A percentile compares a stretch with the other conserved stretches of the same genome.
Evolutionary conservation across 2,113 vertebrate species (phyloP).

Genomic region (Rhynchopsitta pachyrhyncha): DNA sequence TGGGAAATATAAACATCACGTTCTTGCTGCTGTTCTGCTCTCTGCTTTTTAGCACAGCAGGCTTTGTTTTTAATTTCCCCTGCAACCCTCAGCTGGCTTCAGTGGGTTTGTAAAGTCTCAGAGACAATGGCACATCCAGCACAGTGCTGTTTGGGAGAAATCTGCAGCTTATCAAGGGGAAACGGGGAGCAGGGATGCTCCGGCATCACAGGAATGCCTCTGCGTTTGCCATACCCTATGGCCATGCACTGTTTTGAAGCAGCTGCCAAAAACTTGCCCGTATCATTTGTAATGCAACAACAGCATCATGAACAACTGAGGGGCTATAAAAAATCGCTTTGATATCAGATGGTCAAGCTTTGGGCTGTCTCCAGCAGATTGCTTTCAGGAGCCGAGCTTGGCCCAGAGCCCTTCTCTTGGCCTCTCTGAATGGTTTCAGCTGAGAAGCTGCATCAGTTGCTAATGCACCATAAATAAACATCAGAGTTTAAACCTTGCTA

Average conservation of each 20-base stretch:
- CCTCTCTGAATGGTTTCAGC: slow-evolving; percentile 44
- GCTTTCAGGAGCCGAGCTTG: slow-evolving; percentile 22
- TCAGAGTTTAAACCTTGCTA: neutral
- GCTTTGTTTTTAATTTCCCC: neutral
- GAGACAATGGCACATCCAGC: accelerated
- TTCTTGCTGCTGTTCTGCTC: neutral
- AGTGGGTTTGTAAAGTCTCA: neutral
- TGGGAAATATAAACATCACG: accelerated
- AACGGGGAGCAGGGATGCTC: neutral
- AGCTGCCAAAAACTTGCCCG: neutral
- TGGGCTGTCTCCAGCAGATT: neutral
- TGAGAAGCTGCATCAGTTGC: slow-evolving; percentile 2
- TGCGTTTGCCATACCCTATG: neutral
- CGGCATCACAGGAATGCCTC: accelerated
- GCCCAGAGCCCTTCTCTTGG: neutral
- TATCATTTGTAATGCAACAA: neutral
- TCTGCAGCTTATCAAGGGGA: accelerated
- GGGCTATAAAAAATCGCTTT: slow-evolving; percentile 11
- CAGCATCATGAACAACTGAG: neutral
- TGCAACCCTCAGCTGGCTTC: neutral
- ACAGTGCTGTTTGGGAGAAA: accelerated
- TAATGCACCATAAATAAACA: slow-evolving; percentile 59
- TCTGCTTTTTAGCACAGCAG: neutral
- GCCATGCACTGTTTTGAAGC: accelerated
- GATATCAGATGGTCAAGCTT: slow-evolving; percentile 47